Conservation (phyloP, 1,140 invertebrate genomes). For the Solen grandis region DNA sequence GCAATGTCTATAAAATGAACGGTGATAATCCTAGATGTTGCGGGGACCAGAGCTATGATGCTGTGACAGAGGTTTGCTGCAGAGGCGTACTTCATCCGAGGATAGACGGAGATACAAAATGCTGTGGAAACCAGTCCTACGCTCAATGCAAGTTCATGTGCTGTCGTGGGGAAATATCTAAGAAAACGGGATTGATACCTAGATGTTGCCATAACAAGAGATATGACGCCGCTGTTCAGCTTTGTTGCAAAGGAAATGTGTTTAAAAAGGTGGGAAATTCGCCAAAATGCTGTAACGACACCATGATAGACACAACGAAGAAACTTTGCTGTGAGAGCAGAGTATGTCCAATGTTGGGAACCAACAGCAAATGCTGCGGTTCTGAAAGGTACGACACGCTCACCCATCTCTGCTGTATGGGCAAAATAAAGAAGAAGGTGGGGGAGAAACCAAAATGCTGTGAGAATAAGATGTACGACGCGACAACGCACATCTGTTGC, state of each 20-base stretch:
- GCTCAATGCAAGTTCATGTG: constrained; percentile 48
- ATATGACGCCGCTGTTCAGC: constrained; percentile 30
- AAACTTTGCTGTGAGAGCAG: constrained; percentile 36
- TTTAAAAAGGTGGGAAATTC: constrained; percentile 40
- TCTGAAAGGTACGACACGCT: constrained; percentile 20
- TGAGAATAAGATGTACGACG: constrained; percentile 40
- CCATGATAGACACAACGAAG: constrained; percentile 43
- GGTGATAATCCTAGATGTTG: constrained; percentile 48
- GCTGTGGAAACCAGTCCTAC: constrained; percentile 39
- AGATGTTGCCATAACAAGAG: constrained; percentile 27
- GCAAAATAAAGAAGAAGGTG: constrained; percentile 25
- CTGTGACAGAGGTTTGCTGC: constrained; percentile 45
- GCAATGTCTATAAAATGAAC: constrained; percentile 19
- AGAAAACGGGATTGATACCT: constrained; percentile 26
- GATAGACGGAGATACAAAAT: constrained; percentile 44
- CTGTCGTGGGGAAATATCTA: constrained; percentile 17
- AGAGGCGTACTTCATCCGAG: constrained; percentile 12
- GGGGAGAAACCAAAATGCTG: constrained; percentile 50
- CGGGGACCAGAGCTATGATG: constrained; percentile 21
- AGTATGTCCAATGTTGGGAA: constrained; percentile 4
- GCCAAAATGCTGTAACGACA: constrained; percentile 43
- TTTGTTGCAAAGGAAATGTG: constrained; percentile 47
- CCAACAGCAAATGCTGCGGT: constrained; percentile 47
- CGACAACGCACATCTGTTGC: constrained; percentile 33
- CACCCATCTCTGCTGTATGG: constrained; percentile 47